These are phyloP conservation scores for Sussaba pulchella DNA, from an alignment of 2,888 invertebrate genomes.

Conservation along the genomic window DNA sequence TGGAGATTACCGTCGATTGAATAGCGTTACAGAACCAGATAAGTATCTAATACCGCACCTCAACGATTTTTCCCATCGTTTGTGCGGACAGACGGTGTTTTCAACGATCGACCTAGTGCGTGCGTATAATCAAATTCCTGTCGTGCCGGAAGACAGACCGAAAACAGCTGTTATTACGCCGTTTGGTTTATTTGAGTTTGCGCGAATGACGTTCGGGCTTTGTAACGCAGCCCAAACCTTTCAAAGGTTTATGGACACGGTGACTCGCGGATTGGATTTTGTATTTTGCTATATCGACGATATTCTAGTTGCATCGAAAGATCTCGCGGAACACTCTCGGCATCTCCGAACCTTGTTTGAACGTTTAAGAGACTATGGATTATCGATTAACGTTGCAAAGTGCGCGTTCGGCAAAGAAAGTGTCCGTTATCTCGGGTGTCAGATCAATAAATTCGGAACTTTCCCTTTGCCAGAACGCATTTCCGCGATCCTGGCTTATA, in stretches of 20 bases:
- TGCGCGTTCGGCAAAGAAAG: constrained; percentile 17
- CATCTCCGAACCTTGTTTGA: constrained; percentile 45
- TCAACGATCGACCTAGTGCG: constrained; percentile 66
- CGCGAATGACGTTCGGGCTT: constrained; percentile 77
- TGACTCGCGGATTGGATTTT: constrained; percentile 69
- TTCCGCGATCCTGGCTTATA: constrained; percentile 49
- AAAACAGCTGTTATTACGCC: constrained; percentile 76
- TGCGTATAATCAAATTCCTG: constrained; percentile 75
- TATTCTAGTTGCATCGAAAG: constrained; percentile 69
- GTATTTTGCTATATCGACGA: constrained; percentile 76
- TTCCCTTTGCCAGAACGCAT: constrained; percentile 59
- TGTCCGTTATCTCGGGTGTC: constrained; percentile 29
- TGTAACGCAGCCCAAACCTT: constrained; percentile 78
- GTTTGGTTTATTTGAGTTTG: constrained; percentile 77
- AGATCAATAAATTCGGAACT: constrained; percentile 46
- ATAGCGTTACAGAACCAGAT: constrained; percentile 74
- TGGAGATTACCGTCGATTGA: constrained; percentile 75
- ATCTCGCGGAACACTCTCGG: constrained; percentile 27
- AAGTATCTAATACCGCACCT: constrained; percentile 74
- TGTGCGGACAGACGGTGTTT: constrained; percentile 68
- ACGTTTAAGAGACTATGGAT: constrained; percentile 25
- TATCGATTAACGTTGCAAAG: constrained; percentile 44
- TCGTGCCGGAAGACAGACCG: constrained; percentile 68
- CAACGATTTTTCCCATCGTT: constrained; percentile 69
- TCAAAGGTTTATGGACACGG: constrained; percentile 76